Conservation (phyloP, 1,140 invertebrate genomes). For the Leptonema lineaticorne region DNA sequence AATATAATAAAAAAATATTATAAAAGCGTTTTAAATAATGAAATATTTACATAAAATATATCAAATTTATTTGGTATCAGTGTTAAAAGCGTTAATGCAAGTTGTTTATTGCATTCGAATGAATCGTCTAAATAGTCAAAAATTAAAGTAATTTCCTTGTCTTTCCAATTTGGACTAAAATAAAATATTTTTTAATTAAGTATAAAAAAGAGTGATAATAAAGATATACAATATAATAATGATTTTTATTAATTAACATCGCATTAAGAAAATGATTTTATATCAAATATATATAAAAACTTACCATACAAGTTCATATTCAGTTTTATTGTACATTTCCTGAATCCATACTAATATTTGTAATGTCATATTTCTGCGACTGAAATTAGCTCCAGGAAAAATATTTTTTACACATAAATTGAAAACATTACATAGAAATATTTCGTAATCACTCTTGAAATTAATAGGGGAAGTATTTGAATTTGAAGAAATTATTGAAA, state of each 20-base stretch:
- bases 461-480: background rate
- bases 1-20: background rate
- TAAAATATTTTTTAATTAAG: slow-evolving; percentile 2
- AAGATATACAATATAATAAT: background rate
- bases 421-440: slow-evolving; percentile 55
- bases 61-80: slow-evolving; percentile 19
- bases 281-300: background rate
- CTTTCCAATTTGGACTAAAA: slow-evolving; percentile 45
- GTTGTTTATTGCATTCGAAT: slow-evolving; percentile 76
- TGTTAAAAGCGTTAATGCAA: slow-evolving; percentile 52
- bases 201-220: background rate
- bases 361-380: slow-evolving; percentile 65
- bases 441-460: slow-evolving; percentile 24
- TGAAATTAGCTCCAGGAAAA: slow-evolving; percentile 70
- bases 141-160: slow-evolving; percentile 52
- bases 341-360: slow-evolving; percentile 47
- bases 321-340: slow-evolving; percentile 1
- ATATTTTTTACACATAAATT: slow-evolving; percentile 60
- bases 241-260: background rate
- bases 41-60: slow-evolving; percentile 8
- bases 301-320: background rate
- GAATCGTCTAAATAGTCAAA: slow-evolving; percentile 68
- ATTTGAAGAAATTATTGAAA: background rate
- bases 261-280: background rate
- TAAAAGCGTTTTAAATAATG: slow-evolving; percentile 28